phyloP scores from a whole-genome alignment of 2,797 vertebrate species.

The Coccyzus lansbergi region DNA sequence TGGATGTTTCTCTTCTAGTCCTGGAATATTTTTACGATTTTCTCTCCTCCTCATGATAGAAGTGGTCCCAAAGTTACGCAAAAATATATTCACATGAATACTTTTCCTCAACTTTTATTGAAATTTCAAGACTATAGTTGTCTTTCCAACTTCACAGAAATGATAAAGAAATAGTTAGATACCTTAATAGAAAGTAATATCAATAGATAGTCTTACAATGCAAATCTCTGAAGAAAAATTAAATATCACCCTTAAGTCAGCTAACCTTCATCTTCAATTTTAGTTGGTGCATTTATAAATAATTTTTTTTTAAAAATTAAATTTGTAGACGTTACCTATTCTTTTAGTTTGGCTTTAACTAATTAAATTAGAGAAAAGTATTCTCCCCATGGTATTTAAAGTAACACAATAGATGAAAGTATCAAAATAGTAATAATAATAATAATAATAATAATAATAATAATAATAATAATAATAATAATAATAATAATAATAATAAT shows the following conservation, averaged over 20 bases:
- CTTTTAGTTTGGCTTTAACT: background rate
- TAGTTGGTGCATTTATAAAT: background rate
- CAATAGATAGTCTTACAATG: background rate
- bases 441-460: background rate
- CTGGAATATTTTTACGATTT: background rate
- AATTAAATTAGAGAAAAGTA: background rate
- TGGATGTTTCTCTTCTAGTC: background rate
- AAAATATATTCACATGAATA: background rate
- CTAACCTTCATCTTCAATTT: background rate
- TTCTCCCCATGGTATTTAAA: background rate
- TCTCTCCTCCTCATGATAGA: background rate
- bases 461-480: background rate
- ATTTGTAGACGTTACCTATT: background rate
- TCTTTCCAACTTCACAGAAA: background rate
- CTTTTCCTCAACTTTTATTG: background rate
- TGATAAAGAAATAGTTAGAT: background rate
- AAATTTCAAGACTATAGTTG: background rate
- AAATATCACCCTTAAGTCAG: background rate
- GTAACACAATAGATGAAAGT: background rate
- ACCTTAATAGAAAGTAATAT: background rate
- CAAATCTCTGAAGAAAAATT: background rate
- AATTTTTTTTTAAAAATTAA: background rate
- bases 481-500: background rate
- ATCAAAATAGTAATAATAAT: accelerated
- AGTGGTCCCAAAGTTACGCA: background rate